Percentiles rank a stretch among this genome's conserved stretches.
Evolutionary conservation across 1,140 invertebrate species (phyloP).

Genomic region (Trypoxylus dichotomus): DNA sequence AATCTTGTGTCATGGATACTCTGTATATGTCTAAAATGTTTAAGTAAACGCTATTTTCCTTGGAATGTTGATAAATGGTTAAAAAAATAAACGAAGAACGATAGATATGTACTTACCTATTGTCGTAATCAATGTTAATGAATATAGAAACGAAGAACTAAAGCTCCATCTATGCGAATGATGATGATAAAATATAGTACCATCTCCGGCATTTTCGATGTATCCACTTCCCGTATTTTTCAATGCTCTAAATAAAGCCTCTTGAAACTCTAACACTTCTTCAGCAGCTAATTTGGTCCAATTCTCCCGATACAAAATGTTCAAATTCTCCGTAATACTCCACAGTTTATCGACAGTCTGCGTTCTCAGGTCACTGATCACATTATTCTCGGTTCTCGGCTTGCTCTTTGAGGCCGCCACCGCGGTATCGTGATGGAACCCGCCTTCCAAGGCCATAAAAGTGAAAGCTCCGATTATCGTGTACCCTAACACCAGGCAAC

Average conservation of each 20-base stretch:
- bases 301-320: slow-evolving; percentile 92
- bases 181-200: slow-evolving; percentile 51
- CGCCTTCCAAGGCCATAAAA: slow-evolving; percentile 85
- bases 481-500: slow-evolving; percentile 84
- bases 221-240: slow-evolving; percentile 41
- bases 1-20: too few species aligned
- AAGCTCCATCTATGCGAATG: slow-evolving; percentile 82
- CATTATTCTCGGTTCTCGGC: slow-evolving; percentile 47
- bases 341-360: slow-evolving; percentile 80
- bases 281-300: slow-evolving; percentile 85
- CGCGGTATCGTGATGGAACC: slow-evolving; percentile 52
- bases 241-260: slow-evolving; percentile 56
- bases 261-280: slow-evolving; percentile 85
- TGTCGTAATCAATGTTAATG: slow-evolving; percentile 92
- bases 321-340: slow-evolving; percentile 92
- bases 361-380: slow-evolving; percentile 53
- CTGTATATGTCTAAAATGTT: too few species aligned
- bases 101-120: slow-evolving; percentile 74
- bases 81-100: too few species aligned
- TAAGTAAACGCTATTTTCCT: too few species aligned
- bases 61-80: too few species aligned
- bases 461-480: slow-evolving; percentile 89
- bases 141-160: slow-evolving; percentile 90
- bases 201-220: slow-evolving; percentile 38
- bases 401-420: slow-evolving; percentile 62